These are phyloP conservation scores for Alectura lathami DNA, from an alignment of 2,113 vertebrate genomes.

Conservation along the genomic window DNA sequence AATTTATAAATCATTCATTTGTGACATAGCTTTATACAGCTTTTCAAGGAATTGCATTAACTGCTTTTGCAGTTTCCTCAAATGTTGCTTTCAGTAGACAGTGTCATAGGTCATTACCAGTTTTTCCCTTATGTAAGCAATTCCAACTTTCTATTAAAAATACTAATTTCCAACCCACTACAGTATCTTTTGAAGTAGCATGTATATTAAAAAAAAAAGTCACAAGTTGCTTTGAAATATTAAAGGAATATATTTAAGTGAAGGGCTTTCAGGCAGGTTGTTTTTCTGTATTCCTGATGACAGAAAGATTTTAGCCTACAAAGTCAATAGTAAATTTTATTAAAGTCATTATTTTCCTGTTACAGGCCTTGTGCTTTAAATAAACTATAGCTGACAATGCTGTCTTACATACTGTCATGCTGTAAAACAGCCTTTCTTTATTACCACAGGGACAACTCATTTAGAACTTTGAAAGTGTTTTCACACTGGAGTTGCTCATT, in stretches of 20 bases:
- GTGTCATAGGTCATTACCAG: slow-evolving; percentile 78
- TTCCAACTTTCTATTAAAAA: slow-evolving; percentile 81
- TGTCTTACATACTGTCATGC: slow-evolving; percentile 77
- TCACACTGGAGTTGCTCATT: slow-evolving; percentile 72
- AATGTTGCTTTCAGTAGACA: slow-evolving; percentile 74
- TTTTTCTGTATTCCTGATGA: slow-evolving; percentile 80
- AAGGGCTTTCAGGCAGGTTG: slow-evolving; percentile 79
- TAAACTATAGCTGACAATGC: slow-evolving; percentile 83
- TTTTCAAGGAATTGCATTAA: slow-evolving; percentile 78
- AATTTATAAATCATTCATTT: slow-evolving; percentile 83
- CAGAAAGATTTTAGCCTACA: slow-evolving; percentile 84
- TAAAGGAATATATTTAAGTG: slow-evolving; percentile 86
- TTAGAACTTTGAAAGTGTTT: slow-evolving; percentile 78
- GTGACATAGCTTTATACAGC: slow-evolving; percentile 75
- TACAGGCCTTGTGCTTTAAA: slow-evolving; percentile 79
- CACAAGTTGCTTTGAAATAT: slow-evolving; percentile 84
- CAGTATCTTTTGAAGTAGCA: slow-evolving; percentile 78
- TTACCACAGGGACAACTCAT: slow-evolving; percentile 87
- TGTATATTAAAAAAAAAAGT: slow-evolving; percentile 76
- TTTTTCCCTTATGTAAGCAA: slow-evolving; percentile 82
- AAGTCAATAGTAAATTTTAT: slow-evolving; percentile 88
- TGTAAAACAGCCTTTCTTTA: slow-evolving; percentile 91
- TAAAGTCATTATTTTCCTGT: slow-evolving; percentile 87
- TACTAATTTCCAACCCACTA: slow-evolving; percentile 80
- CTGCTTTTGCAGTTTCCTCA: slow-evolving; percentile 74